These are phyloP conservation scores for Riparia riparia DNA, from an alignment of 2,113 vertebrate species.

Conservation along the genomic window DNA sequence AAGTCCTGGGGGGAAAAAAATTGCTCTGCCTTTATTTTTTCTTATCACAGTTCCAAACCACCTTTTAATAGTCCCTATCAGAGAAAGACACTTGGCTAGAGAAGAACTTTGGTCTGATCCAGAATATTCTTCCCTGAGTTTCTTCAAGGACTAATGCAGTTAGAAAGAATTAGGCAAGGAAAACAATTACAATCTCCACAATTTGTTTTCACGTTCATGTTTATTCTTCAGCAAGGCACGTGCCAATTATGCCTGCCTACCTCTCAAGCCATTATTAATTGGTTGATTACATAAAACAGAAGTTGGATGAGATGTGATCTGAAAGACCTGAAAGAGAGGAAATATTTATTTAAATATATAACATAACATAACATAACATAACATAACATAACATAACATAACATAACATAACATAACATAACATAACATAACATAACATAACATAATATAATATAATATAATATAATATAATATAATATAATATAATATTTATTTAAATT, in stretches of 20 bases:
- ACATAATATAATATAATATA: no score
- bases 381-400: no score
- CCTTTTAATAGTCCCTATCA: not conserved
- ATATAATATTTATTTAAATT: not conserved
- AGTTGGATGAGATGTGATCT: not conserved
- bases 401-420: no score
- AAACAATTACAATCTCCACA: not conserved
- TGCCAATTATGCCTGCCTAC: not conserved
- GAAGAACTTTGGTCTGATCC: not conserved
- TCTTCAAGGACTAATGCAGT: not conserved
- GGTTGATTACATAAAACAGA: constrained; percentile 21
- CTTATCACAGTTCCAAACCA: not conserved
- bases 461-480: no score
- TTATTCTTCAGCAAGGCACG: not conserved
- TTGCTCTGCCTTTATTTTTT: not conserved
- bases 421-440: no score
- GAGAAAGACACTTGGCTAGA: not conserved
- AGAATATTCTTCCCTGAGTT: not conserved
- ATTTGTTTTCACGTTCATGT: not conserved
- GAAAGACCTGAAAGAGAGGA: not conserved
- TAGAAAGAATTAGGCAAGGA: not conserved
- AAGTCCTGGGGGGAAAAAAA: not conserved
- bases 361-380: no score
- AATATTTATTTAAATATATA: not conserved
- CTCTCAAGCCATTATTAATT: constrained; percentile 24